Conservation (phyloP, 1,140 invertebrate species). For the Parapsyche elsis region DNA sequence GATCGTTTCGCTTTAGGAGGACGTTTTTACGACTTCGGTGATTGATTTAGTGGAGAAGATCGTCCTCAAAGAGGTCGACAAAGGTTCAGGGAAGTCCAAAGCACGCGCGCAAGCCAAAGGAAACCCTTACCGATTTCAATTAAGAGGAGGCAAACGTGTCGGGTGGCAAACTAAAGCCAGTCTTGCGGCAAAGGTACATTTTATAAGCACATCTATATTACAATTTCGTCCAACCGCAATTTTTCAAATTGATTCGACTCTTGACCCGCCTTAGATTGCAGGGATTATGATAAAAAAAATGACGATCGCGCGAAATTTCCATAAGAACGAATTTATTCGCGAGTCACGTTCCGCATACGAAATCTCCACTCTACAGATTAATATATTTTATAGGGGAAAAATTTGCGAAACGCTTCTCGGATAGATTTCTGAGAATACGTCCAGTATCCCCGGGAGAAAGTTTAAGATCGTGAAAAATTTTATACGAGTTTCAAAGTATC, state of each 20-base stretch:
- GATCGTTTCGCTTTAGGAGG: background rate
- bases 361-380: background rate
- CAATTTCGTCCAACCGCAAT: too few species aligned
- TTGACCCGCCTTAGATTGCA: too few species aligned
- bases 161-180: background rate
- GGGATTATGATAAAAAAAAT: too few species aligned
- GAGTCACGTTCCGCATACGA: too few species aligned
- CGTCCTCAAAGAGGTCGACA: background rate
- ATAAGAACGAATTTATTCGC: too few species aligned
- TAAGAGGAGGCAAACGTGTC: background rate
- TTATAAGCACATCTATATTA: too few species aligned
- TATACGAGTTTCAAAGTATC: background rate
- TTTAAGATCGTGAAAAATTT: background rate
- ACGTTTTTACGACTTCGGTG: slow-evolving; percentile 7
- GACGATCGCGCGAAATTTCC: too few species aligned
- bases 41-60: background rate
- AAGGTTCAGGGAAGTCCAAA: background rate
- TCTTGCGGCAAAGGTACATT: too few species aligned
- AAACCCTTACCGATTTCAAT: slow-evolving; percentile 3
- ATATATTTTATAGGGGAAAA: background rate
- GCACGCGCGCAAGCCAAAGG: background rate
- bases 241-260: too few species aligned
- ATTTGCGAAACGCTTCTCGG: background rate
- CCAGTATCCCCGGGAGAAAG: background rate
- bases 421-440: background rate